Evolutionary conservation across 2,888 invertebrate genomes (phyloP).

Genomic region (Synanthedon vespiformis): DNA sequence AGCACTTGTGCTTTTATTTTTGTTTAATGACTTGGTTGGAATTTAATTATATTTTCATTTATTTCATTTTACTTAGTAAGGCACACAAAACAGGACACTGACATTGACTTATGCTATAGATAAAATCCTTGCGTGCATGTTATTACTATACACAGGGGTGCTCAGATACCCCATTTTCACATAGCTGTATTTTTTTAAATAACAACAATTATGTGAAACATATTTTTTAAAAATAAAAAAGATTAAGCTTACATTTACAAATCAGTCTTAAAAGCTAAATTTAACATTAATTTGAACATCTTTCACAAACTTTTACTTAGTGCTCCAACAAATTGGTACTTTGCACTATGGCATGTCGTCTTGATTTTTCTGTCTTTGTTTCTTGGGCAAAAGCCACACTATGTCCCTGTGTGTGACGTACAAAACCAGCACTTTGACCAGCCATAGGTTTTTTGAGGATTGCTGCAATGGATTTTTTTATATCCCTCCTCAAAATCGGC

Average conservation of each 20-base stretch:
- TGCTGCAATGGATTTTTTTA: background rate
- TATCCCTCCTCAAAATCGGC: background rate
- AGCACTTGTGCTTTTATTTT: too few relatives aligned
- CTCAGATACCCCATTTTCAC: background rate
- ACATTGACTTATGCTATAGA: too few relatives aligned
- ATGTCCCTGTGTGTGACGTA: background rate
- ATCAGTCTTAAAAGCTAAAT: background rate
- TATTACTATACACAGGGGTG: background rate
- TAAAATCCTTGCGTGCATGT: too few relatives aligned
- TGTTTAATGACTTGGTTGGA: too few relatives aligned
- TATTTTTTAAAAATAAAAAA: background rate
- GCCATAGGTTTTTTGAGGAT: background rate
- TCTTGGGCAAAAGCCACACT: background rate
- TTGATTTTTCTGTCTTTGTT: background rate
- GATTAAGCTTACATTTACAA: background rate
- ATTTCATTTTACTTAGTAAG: too few relatives aligned
- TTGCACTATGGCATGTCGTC: background rate
- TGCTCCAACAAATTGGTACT: conserved; percentile 1
- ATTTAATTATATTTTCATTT: too few relatives aligned
- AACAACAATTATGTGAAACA: background rate
- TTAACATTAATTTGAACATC: background rate
- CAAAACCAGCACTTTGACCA: background rate
- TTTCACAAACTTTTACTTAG: background rate
- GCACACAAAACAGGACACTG: too few relatives aligned
- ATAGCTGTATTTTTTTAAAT: background rate